Conservation (phyloP, 2,888 invertebrate species). For the Auanema sp. region DNA sequence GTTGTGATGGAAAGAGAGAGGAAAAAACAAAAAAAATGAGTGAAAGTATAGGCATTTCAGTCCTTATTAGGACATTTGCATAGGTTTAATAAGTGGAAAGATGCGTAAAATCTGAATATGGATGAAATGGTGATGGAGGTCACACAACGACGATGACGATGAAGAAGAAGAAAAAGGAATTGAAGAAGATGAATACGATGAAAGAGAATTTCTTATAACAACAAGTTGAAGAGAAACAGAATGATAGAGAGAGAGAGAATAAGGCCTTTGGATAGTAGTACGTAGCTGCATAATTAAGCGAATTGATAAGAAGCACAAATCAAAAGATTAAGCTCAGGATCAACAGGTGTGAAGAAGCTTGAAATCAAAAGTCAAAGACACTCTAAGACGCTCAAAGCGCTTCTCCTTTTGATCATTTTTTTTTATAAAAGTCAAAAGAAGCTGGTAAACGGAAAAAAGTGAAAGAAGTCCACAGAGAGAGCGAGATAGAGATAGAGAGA, state of each 20-base stretch:
- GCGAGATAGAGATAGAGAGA: too few species aligned
- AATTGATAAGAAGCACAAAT: conserved; percentile 1
- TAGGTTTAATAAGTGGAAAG: too few species aligned
- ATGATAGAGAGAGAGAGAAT: not conserved
- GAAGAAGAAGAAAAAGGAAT: not conserved
- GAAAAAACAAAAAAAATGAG: not conserved
- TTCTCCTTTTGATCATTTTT: conserved; percentile 4
- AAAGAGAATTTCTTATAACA: not conserved
- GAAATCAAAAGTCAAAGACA: conserved; percentile 1
- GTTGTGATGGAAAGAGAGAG: not conserved
- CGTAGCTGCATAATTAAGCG: too few species aligned
- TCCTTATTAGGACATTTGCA: too few species aligned
- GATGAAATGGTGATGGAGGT: too few species aligned
- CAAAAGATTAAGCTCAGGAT: conserved; percentile 3
- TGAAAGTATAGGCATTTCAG: not conserved
- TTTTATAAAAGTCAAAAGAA: not conserved
- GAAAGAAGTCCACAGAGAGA: too few species aligned
- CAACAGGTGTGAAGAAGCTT: conserved; percentile 2
- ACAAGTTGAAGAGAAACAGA: not conserved
- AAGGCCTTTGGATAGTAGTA: too few species aligned
- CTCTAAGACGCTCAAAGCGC: not conserved
- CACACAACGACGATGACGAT: not conserved
- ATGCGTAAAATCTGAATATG: too few species aligned
- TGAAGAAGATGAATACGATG: not conserved
- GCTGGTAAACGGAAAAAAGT: too few species aligned